Evolutionary conservation across 2,113 vertebrate genomes (phyloP).

Genomic region (Corythornis madagascariensis): DNA sequence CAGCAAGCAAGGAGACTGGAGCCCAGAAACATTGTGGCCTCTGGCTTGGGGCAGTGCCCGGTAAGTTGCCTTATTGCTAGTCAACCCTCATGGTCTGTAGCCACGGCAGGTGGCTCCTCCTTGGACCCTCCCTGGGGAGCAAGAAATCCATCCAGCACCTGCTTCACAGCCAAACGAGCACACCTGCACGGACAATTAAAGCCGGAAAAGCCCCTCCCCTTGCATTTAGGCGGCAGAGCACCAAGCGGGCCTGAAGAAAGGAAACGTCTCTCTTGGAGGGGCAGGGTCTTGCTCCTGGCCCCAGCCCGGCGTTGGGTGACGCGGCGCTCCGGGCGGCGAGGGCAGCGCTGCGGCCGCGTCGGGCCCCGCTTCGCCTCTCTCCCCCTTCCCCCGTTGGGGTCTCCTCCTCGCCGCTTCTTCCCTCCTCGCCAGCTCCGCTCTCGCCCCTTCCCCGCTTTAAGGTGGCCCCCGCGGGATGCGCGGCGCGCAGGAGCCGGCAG

Average conservation of each 20-base stretch:
- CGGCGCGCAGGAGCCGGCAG: background rate
- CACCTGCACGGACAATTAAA: background rate
- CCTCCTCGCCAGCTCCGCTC: background rate
- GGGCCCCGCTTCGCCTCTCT: background rate
- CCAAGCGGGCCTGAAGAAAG: no score
- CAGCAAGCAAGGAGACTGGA: background rate
- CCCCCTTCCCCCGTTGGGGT: background rate
- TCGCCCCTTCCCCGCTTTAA: constrained; percentile 35
- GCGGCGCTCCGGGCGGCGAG: background rate
- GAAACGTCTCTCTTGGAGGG: background rate
- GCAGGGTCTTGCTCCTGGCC: background rate
- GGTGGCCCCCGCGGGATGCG: constrained; percentile 48
- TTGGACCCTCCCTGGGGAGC: background rate
- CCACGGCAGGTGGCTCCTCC: background rate
- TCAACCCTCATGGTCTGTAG: no score
- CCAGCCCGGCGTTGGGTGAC: background rate
- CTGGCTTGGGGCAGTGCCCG: no score
- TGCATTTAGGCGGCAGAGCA: background rate
- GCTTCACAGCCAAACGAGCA: background rate
- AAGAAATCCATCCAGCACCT: background rate
- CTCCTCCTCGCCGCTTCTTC: background rate
- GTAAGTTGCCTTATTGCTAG: fast-evolving
- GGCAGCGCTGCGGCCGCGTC: background rate
- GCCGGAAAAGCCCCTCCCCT: background rate
- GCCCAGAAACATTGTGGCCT: background rate